phyloP scores from a whole-genome alignment of 1,140 invertebrate genomes.

The Brachionus paranguensis region DNA sequence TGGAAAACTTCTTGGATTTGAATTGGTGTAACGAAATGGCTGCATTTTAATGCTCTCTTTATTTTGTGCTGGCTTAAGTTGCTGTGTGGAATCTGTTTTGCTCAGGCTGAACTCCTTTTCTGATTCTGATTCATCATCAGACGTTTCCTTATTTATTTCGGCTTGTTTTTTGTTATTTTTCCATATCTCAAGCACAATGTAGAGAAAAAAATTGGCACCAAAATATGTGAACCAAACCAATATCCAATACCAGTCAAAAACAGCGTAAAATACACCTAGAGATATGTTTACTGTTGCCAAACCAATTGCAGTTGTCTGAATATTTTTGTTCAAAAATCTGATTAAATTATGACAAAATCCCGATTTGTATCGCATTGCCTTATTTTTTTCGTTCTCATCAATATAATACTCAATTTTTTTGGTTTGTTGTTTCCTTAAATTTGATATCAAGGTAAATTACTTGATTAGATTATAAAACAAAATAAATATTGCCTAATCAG shows the following conservation, averaged over 20 bases:
- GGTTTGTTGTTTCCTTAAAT: constrained; percentile 20
- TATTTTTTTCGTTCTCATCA: constrained; percentile 26
- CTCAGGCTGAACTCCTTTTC: background rate
- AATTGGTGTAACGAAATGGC: background rate
- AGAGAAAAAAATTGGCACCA: constrained; percentile 32
- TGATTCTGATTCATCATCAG: background rate
- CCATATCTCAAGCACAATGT: background rate
- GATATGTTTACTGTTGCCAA: constrained; percentile 43
- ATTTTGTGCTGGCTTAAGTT: background rate
- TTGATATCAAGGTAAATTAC: background rate
- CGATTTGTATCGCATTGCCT: background rate
- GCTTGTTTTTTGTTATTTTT: background rate
- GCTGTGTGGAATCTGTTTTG: background rate
- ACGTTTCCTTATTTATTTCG: background rate
- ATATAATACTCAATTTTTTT: constrained; percentile 40
- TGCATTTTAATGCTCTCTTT: constrained; percentile 12
- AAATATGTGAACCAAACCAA: constrained; percentile 43
- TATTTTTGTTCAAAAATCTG: background rate
- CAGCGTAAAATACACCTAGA: constrained; percentile 43
- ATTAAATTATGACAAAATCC: background rate
- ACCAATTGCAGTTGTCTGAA: constrained; percentile 18
- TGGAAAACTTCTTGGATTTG: background rate
- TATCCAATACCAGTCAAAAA: constrained; percentile 40
- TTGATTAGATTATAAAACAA: background rate
- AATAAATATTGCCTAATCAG: background rate